These are phyloP conservation scores for Catharus bicknelli DNA, from an alignment of 2,113 vertebrate species.

Conservation along the genomic window DNA sequence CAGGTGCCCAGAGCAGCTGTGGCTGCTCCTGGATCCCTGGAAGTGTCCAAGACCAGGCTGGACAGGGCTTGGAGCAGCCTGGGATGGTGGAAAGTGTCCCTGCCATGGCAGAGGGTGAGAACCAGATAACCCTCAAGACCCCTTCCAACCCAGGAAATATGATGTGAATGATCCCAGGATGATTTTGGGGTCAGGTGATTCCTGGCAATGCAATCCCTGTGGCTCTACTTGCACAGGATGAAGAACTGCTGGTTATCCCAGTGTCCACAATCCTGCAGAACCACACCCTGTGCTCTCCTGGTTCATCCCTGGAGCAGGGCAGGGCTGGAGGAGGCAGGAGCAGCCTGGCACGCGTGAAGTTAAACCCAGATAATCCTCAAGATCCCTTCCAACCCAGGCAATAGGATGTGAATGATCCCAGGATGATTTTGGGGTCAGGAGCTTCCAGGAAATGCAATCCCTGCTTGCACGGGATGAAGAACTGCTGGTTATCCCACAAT, in stretches of 20 bases:
- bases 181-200: background rate
- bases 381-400: background rate
- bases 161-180: background rate
- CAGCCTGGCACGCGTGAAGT: too few relatives aligned
- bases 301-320: too few relatives aligned
- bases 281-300: too few relatives aligned
- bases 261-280: too few relatives aligned
- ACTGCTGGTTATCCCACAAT: background rate
- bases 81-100: rapidly evolving
- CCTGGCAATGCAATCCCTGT: background rate
- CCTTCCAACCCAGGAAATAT: background rate
- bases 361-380: background rate
- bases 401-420: background rate
- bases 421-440: background rate
- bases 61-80: rapidly evolving
- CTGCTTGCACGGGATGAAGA: background rate
- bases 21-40: background rate
- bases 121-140: background rate
- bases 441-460: background rate
- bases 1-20: background rate
- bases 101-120: background rate
- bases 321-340: too few relatives aligned
- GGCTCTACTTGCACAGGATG: background rate
- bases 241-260: background rate
- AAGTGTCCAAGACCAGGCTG: rapidly evolving